Evolutionary conservation across 2,888 invertebrate species (phyloP).

Genomic region (Acanthosepion lycidas): DNA sequence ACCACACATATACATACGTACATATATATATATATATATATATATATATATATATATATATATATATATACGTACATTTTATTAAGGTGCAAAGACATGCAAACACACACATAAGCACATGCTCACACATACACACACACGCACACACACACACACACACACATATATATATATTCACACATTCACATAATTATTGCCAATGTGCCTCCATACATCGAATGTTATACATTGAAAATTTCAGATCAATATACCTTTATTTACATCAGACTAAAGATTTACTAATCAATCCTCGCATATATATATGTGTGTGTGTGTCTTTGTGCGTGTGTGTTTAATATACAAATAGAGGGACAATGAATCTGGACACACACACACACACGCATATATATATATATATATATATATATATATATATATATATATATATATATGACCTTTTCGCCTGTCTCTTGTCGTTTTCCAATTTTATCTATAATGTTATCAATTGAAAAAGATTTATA

Average conservation of each 20-base stretch:
- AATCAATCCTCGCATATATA: no score
- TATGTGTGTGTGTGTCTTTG: background rate
- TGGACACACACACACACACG: background rate
- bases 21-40: slow-evolving; percentile 37
- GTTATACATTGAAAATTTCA: background rate
- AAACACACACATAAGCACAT: no score
- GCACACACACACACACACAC: background rate
- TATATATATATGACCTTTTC: background rate
- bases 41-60: background rate
- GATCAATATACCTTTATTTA: no score
- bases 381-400: slow-evolving; percentile 34
- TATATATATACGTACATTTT: background rate
- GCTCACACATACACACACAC: background rate
- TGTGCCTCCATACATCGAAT: no score
- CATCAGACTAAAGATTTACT: no score
- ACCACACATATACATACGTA: background rate
- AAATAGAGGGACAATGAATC: no score
- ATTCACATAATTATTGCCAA: background rate
- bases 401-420: slow-evolving; percentile 34
- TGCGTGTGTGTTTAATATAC: no score
- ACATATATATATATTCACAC: background rate
- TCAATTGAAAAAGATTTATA: no score
- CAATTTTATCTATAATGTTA: no score
- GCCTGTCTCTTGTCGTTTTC: no score
- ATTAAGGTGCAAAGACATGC: no score